Conservation (phyloP, 2,888 invertebrate species). For the Ectropis crepuscularia region DNA sequence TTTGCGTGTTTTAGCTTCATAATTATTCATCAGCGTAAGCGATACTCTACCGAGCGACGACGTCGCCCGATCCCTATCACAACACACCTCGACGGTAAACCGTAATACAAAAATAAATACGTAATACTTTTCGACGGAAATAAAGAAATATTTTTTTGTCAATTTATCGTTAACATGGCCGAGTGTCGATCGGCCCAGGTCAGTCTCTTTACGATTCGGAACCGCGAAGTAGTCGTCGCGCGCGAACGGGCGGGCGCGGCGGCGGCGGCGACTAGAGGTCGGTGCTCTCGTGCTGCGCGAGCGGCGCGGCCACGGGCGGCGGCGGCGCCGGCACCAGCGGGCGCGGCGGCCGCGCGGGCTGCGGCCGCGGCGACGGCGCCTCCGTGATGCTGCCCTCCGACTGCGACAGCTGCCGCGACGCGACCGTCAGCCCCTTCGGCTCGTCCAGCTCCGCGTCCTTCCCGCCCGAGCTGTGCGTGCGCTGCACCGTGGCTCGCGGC, state of each 20-base stretch:
- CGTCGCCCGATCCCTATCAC: constrained; percentile 48
- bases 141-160: constrained; percentile 46
- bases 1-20: constrained; percentile 36
- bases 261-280: constrained; percentile 42
- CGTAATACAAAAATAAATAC: constrained; percentile 73
- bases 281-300: constrained; percentile 56
- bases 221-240: constrained; percentile 29
- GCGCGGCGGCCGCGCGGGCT: constrained; percentile 65
- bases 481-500: constrained; percentile 70
- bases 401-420: constrained; percentile 80
- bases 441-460: constrained; percentile 75
- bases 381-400: constrained; percentile 87
- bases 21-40: constrained; percentile 37
- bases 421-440: constrained; percentile 65
- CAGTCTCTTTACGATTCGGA: constrained; percentile 58
- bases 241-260: constrained; percentile 10
- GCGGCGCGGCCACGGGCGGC: constrained; percentile 53
- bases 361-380: constrained; percentile 68
- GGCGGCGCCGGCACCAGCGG: constrained; percentile 68
- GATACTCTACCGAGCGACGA: constrained; percentile 27
- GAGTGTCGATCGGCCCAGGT: constrained; percentile 46
- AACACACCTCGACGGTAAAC: constrained; percentile 54
- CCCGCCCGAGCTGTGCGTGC: constrained; percentile 77
- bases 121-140: constrained; percentile 67
- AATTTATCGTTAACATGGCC: constrained; percentile 43